Percentiles rank a stretch among this genome's conserved stretches.
Conservation (phyloP, 53 echinoderm and acorn worm genomes). For the Antedon mediterranea region DNA sequence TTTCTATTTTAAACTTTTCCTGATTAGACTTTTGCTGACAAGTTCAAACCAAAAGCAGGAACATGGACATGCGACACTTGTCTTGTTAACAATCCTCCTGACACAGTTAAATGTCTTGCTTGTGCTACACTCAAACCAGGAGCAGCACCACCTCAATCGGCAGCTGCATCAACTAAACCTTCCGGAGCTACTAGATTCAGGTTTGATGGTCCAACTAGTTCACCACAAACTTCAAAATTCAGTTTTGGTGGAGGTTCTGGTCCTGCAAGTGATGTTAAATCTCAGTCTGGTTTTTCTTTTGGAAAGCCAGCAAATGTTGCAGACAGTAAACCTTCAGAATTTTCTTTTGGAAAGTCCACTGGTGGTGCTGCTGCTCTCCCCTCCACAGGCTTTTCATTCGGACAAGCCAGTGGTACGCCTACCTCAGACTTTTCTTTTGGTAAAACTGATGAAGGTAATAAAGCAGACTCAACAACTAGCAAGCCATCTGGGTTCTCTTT, state of each 20-base stretch:
- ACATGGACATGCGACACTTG: conserved; percentile 64
- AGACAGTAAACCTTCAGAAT: too few relatives aligned
- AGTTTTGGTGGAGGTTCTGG: conserved; percentile 36
- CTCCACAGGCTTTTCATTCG: neutral
- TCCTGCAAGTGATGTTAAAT: too few relatives aligned
- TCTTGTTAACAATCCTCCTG: conserved; percentile 19
- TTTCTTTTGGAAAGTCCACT: too few relatives aligned
- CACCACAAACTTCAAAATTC: neutral
- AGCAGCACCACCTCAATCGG: neutral
- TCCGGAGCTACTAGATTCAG: neutral
- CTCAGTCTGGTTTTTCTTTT: too few relatives aligned
- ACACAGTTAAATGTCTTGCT: conserved; percentile 33
- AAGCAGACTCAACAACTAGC: too few relatives aligned
- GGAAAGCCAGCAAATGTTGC: too few relatives aligned
- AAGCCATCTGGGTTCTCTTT: conserved; percentile 9
- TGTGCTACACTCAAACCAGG: conserved; percentile 54
- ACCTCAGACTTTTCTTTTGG: too few relatives aligned
- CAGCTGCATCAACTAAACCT: neutral
- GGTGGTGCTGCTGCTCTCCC: too few relatives aligned
- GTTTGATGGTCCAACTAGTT: neutral
- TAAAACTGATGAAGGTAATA: too few relatives aligned
- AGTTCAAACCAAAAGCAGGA: conserved; percentile 37
- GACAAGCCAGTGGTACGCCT: too few relatives aligned
- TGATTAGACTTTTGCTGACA: conserved; percentile 18
- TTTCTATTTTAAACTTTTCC: neutral